Percentiles rank a stretch among this genome's conserved stretches.
Evolutionary conservation across 2,888 invertebrate species (phyloP).

Genomic region (Spisula solida): DNA sequence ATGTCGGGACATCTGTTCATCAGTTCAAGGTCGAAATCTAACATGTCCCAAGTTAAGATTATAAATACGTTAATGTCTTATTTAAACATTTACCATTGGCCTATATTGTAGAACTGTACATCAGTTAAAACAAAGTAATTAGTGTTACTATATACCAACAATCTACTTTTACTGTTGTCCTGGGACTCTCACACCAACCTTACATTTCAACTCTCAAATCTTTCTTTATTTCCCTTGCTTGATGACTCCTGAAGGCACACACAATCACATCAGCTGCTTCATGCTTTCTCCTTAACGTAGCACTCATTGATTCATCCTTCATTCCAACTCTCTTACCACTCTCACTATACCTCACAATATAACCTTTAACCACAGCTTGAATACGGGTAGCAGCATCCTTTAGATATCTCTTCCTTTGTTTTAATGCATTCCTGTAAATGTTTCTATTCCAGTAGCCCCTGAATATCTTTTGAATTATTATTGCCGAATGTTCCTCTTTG

Average conservation of each 20-base stretch:
- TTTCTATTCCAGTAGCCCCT: slow-evolving; percentile 64
- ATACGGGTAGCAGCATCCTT: slow-evolving; percentile 48
- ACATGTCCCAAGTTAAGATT: too few species aligned
- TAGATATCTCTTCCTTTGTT: slow-evolving; percentile 33
- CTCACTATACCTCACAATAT: slow-evolving; percentile 39
- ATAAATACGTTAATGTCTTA: too few species aligned
- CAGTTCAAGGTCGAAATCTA: too few species aligned
- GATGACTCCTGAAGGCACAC: slow-evolving; percentile 57
- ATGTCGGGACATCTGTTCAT: too few species aligned
- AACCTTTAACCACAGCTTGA: slow-evolving; percentile 61
- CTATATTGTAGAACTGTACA: too few species aligned
- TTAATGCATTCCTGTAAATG: slow-evolving; percentile 37
- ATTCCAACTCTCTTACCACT: slow-evolving; percentile 36
- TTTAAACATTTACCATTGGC: too few species aligned
- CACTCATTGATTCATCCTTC: slow-evolving; percentile 40
- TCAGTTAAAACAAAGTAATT: too few species aligned
- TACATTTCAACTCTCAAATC: slow-evolving; percentile 65
- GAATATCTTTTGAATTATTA: slow-evolving; percentile 65
- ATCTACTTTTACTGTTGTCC: too few species aligned
- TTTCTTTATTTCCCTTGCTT: slow-evolving; percentile 44
- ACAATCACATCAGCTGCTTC: slow-evolving; percentile 60
- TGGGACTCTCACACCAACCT: background rate
- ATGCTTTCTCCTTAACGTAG: slow-evolving; percentile 42
- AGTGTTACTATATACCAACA: too few species aligned
- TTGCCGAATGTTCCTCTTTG: slow-evolving; percentile 56